Base-by-base conservation (phyloP, 2,113 vertebrate species). In the Ameiurus melas region DNA sequence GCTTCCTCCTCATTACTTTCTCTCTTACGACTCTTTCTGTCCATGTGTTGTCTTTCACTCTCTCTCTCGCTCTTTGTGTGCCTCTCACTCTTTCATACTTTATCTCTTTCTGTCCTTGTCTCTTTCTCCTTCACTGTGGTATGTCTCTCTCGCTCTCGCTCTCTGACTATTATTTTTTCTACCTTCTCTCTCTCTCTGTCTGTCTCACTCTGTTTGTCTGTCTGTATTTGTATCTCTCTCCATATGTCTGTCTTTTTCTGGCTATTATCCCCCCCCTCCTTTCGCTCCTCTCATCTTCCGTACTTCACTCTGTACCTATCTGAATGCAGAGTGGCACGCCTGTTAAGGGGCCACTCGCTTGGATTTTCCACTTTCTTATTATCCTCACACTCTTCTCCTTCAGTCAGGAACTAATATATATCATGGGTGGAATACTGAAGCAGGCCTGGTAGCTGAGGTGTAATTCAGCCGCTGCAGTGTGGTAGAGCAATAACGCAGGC, bases 291-390 rank as follows among this genome's bases (percentile, higher is more conserved):
- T 39, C 17, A 43, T 81, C 88, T 86, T 90, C 39, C 22, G 33
- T 60, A 16, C 51, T 20, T n/a, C 70, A 64, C 75, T 30, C 87
- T 90, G 89, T 81, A 57, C 89, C 68, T 90, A 85, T 87, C 90
- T 89, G 83, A 89, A 91, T 91, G 78, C 84, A 86, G 55, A 88
- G 87, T n/a, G 27, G 39, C 68, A 68, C 33, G 84, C 90, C 22
- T 91, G 88, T 89, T 91, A 89, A 88, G 88, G 51, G 90, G 90
- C 90, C 84, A 91, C 86, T 89, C 30, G 73, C 84, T 84, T 20
- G n/a, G 86, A 91, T 91, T 91, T 91, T 91, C 89, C 89, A 90
- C 89, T 80, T 87, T 89, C 88, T 90, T 90, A 89, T 89, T 91
- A 89, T 84, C 84, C 87, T 89, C 85, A 83, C 68, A n/a, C 84